Evolutionary conservation across 2,888 invertebrate species (phyloP), one percentile per base, ranked within the genome.

Genomic region (Euplexia lucipara): DNA sequence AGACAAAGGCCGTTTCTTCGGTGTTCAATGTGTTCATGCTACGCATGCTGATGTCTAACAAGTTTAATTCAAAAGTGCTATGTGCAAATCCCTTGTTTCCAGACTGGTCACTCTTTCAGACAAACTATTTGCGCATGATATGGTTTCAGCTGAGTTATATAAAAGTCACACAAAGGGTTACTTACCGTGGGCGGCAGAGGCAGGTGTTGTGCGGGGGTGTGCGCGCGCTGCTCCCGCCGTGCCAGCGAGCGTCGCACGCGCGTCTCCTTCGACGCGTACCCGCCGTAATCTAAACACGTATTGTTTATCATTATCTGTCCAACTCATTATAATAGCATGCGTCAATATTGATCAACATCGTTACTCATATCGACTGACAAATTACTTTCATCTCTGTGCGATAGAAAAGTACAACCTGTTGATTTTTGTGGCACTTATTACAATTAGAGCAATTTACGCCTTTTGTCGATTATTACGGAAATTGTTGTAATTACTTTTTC

Each of bases 101-200:
- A 41, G 3, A 35, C 18, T 37, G 8, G 16, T 16, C 16, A 61
- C 22, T 22, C 4, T 66, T 68, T 42, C 16, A n/a, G 12, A 7
- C 4, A 42, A 58, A n/a, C 41, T 30, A 10, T 20, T 37, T 18
- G 34, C 30, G 16, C 4, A 48, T 41, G 16, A 30, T 35, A 56
- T 42, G 47, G 30, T 48, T 66, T 59, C n/a, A 22, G 47, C 20
- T 22, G 16, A 58, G 12, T 58, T 48, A 64, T 41, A 30, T 47
- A 47, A 34, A 66, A 57, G 37, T 67, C 14, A 26, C 18, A 20
- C 41, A 32, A 41, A 34, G 41, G 16, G 0, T 30, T 68, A 86
- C 88, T 92, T 75, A 95, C 95, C 88, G 95, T 94, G 32, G 91
- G 90, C 54, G 95, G 90, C 41, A 92, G 83, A 18, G 94, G 91